Evolutionary conservation across 2,888 invertebrate genomes (phyloP), one percentile per base, ranked within the genome.

Genomic region (Scaptomyza caliginosa): DNA sequence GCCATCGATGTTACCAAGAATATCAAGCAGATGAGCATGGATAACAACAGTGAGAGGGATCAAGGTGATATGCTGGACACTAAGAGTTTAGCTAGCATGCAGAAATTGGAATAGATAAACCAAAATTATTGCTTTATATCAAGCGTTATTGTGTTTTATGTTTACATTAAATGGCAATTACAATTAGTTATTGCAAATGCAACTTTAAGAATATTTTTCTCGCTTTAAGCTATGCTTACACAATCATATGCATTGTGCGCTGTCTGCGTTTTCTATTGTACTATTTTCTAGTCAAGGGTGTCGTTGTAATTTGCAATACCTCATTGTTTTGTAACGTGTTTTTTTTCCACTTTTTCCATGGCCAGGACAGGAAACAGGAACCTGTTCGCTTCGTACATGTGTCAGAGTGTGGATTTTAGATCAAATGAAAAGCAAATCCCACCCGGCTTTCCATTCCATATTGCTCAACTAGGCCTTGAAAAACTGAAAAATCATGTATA

Each of bases 1-100:
- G 96, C 94, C 1, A 92, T 94, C 23, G 95, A 94, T 90, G 81
- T 93, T 17, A 92, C 92, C 11, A 91, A 92, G 0, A 10, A 13
- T 2, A 0, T 5, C 0, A 11, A 2, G 11, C 13, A 3, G 19
- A n/a, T 11, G 10, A 10, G 2, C 11, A 38, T 8, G 11, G 36
- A 23, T 24, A 24, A 2, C 16, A n/a, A 46, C 21, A 2, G 17
- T 10, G 5, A n/a, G n/a, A 11, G 4, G 3, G 8, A 11, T 4
- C 5, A 40, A 21, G 16, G 23, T 23, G 40, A 51, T 30, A 6
- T 4, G 8, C 1, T 26, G 16, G 17, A 0, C 8, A 8, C 5
- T 1, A 10, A 34, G 4, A 1, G 0, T 5, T 16, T n/a, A 4
- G 11, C 7, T 3, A 2, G 8, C 13, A 10, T 17, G 3, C 3